Evolutionary conservation across 2,797 vertebrate genomes (phyloP), one percentile per base, ranked within the genome.

Genomic region (Poecilia velifera): DNA sequence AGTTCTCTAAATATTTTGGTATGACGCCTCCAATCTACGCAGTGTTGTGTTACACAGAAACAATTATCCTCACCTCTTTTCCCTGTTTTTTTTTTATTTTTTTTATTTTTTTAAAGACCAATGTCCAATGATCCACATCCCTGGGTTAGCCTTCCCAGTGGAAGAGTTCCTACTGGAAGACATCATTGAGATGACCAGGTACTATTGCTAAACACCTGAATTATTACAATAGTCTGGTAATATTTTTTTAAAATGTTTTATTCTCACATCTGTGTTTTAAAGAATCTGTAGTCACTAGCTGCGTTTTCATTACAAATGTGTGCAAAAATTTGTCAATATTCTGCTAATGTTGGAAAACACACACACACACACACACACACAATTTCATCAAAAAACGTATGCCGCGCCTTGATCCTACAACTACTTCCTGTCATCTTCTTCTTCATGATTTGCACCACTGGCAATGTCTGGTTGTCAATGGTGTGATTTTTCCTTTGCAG

Each of bases 1-100:
- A 99, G 90, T 99, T 99, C 90, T 99, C 98, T 0, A 95, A 96
- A 74, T 99, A 99, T 91, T 99, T 99, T 90, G 97, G 98, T 99
- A 91, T 49, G 82, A 76, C 2, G 10, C 18, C 70, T 46, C 0
- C 20, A 55, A 49, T 28, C n/a, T 0, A 9, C 6, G 34, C 3
- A 6, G 6, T 47, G 39, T 22, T 62, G 6, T 59, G 76, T 2
- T 14, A 1, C 10, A 34, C 7, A 34, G 14, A 22, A 25, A 13
- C 51, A 8, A 53, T 39, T 13, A 25, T 34, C 0, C 12, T 74
- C 0, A 36, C 53, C 1, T 0, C 47, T 46, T 28, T 70, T 3
- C 49, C 81, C 34, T 9, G 34, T 77, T 73, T 55, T 81, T 12
- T 81, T 46, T 83, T 53, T 55, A 1, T 55, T n/a, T 55, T 46